Base-by-base conservation (phyloP, 2,888 invertebrate species). In the Phanerotoma sp. region DNA sequence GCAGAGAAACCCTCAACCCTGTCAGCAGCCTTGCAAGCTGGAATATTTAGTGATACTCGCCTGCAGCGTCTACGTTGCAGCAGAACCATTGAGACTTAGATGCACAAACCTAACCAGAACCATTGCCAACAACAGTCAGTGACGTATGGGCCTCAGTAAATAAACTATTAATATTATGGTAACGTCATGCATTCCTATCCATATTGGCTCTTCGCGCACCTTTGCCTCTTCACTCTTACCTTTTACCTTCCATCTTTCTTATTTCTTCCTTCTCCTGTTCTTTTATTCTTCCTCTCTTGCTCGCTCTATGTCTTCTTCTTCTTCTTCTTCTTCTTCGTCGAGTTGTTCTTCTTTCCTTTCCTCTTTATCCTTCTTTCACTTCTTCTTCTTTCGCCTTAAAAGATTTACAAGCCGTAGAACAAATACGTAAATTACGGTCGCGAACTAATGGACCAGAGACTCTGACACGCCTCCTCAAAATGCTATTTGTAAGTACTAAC, bases 101-200 rank as follows among this genome's bases (percentile, higher is more conserved):
- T 47, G 47, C 47, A 47, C 22, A 47, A 47, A 42, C 15, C 22
- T 25, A 15, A 22, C 42, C 22, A 28, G 25, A 46, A 47, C 35
- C 35, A 47, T 47, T 47, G 47, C 22, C 25, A 25, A 22, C 42
- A 46, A 46, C 45, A 38, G 46, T 41, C 46, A 63, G 72, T 75
- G 76, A 75, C 76, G 75, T 75, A 76, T 75, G 72, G 75, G 68
- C 73, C 65, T 68, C 67, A 70, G 73, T 75, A 75, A 76, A 76
- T 76, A 75, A 76, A 76, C 75, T 76, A 77, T 76, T 75, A 76
- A 75, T 76, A 74, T 76, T 76, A 75, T 74, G 74, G 73, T 72
- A 73, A 73, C 71, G 71, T 74, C 74, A 72, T 69, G 74, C 76
- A 77, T 77, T 76, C 76, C 76, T 76, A 75, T 76, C 76, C 75